These are phyloP conservation scores for Rhinopomastus cyanomelas DNA, from an alignment of 2,113 vertebrate species.

Conservation along the genomic window DNA sequence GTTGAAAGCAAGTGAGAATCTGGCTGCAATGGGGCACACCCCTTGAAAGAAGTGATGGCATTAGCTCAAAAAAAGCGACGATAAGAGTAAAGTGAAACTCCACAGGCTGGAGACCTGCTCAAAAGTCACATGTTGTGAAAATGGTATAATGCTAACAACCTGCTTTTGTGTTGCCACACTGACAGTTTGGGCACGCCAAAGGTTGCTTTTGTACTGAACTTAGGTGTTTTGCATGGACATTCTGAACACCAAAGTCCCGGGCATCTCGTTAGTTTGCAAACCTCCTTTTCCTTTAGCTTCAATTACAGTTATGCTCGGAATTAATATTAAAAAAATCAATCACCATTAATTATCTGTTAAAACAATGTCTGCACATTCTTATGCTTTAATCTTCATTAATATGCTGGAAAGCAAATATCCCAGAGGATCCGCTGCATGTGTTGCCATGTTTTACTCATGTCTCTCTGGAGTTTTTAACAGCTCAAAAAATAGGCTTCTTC, in stretches of 20 bases:
- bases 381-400: slow-evolving; percentile 67
- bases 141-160: background rate
- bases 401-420: slow-evolving; percentile 33
- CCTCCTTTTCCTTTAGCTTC: background rate
- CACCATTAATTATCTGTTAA: slow-evolving; percentile 71
- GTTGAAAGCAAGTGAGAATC: background rate
- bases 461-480: slow-evolving; percentile 27
- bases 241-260: background rate
- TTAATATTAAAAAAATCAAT: slow-evolving; percentile 64
- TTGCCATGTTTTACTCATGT: slow-evolving; percentile 15
- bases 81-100: background rate
- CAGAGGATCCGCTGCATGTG: slow-evolving; percentile 44
- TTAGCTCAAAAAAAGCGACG: background rate
- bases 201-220: background rate
- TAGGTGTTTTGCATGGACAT: too few relatives aligned
- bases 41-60: background rate
- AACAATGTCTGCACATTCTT: slow-evolving; percentile 57
- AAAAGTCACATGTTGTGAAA: background rate
- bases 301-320: slow-evolving; percentile 51
- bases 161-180: background rate
- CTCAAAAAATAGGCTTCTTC: slow-evolving; percentile 35
- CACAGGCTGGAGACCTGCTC: background rate
- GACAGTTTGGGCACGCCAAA: background rate
- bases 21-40: background rate
- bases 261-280: slow-evolving; percentile 17